These are phyloP conservation scores for Lytechinus pictus DNA, from an alignment of 35 echinoderm and acorn worm species.

Conservation along the genomic window DNA sequence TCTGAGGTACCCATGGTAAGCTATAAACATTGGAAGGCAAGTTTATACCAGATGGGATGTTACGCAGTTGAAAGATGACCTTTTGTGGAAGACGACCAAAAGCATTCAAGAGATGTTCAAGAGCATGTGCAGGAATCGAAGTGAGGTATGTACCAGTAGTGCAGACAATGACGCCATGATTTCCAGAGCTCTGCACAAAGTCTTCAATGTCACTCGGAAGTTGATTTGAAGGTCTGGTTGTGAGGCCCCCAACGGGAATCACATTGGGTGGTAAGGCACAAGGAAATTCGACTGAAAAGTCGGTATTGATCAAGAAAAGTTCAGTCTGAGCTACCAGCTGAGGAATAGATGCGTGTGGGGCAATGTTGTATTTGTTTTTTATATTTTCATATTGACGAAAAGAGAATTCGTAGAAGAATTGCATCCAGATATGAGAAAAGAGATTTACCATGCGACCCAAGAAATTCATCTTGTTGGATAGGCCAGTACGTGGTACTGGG, in stretches of 20 bases:
- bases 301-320: slow-evolving; percentile 5
- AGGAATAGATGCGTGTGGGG: neutral
- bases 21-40: neutral
- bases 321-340: neutral
- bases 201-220: neutral
- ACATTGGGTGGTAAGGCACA: neutral
- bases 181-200: neutral
- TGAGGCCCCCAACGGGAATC: slow-evolving; percentile 9
- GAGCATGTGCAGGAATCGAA: neutral
- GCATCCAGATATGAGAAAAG: neutral
- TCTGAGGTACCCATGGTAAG: neutral
- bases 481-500: neutral
- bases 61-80: neutral
- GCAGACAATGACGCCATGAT: neutral
- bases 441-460: neutral
- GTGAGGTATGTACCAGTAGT: no score
- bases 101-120: neutral
- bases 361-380: neutral
- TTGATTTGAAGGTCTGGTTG: neutral
- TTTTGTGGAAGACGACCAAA: neutral
- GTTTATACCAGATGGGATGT: neutral
- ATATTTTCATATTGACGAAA: neutral
- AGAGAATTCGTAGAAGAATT: neutral
- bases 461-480: slow-evolving; percentile 12
- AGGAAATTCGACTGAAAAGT: slow-evolving; percentile 16